These are phyloP conservation scores for Verasper variegatus DNA, from an alignment of 2,113 vertebrate genomes.

Conservation along the genomic window DNA sequence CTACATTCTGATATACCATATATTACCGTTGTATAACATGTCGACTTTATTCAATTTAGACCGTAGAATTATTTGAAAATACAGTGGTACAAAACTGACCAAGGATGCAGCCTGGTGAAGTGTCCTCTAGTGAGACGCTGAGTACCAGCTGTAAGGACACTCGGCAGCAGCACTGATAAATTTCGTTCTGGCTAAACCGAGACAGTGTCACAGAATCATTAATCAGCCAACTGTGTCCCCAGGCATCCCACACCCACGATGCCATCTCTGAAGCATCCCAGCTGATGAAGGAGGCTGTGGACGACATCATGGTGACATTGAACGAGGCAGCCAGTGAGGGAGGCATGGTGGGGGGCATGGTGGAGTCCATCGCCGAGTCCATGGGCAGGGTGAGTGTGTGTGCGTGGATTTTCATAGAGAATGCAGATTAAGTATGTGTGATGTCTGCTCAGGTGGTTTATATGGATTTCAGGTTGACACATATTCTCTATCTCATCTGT, in stretches of 20 bases:
- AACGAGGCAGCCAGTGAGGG: slow-evolving; percentile 98
- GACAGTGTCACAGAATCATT: slow-evolving; percentile 37
- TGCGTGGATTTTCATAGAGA: neutral
- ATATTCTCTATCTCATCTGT: slow-evolving; percentile 29
- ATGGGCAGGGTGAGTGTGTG: slow-evolving; percentile 90
- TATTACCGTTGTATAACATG: no score
- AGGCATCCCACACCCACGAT: slow-evolving; percentile 96
- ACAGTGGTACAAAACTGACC: neutral
- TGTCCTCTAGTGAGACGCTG: slow-evolving; percentile 11
- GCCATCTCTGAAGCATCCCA: slow-evolving; percentile 95
- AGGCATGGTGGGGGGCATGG: slow-evolving; percentile 97
- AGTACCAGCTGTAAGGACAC: slow-evolving; percentile 25
- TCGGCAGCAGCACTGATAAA: slow-evolving; percentile 36
- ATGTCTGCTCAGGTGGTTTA: slow-evolving; percentile 1
- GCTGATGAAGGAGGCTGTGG: slow-evolving; percentile 98
- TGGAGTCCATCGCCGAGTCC: slow-evolving; percentile 94
- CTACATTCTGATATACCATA: no score
- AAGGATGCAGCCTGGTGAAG: neutral
- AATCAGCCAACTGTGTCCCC: slow-evolving; percentile 49
- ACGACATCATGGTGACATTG: slow-evolving; percentile 97
- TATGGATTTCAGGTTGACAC: slow-evolving; percentile 29
- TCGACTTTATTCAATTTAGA: neutral
- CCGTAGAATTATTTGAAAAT: slow-evolving; percentile 3
- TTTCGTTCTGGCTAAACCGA: slow-evolving; percentile 27
- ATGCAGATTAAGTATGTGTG: neutral